These are phyloP conservation scores for Hippocampus comes DNA, from an alignment of 2,113 vertebrate species.

Conservation along the genomic window DNA sequence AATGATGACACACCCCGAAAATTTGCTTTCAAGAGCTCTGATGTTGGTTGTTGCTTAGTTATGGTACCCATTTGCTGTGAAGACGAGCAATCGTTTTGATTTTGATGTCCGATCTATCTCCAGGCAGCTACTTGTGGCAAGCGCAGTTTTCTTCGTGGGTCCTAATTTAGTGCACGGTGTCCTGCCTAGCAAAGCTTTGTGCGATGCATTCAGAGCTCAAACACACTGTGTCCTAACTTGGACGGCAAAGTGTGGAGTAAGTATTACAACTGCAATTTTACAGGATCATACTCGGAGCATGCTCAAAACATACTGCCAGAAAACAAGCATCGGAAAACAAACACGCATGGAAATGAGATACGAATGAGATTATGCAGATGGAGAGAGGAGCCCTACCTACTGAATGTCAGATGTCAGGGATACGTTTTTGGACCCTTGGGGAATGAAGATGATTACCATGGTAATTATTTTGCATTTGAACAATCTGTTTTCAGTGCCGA, in stretches of 20 bases:
- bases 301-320: constrained; percentile 23
- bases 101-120: too few relatives aligned
- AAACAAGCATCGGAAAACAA: constrained; percentile 5
- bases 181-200: neutral
- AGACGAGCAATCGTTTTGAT: too few relatives aligned
- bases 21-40: neutral
- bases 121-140: neutral
- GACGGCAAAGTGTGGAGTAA: neutral
- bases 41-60: too few relatives aligned
- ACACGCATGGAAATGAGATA: constrained; percentile 60
- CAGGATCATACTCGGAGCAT: neutral
- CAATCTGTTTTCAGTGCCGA: constrained; percentile 55
- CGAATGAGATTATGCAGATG: constrained; percentile 72
- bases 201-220: neutral
- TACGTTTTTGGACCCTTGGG: constrained; percentile 66
- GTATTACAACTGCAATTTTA: neutral
- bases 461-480: constrained; percentile 75
- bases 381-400: constrained; percentile 64
- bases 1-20: neutral
- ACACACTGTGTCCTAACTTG: neutral
- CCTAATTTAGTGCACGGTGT: neutral
- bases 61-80: too few relatives aligned
- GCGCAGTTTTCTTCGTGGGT: neutral
- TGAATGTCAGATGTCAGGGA: constrained; percentile 72
- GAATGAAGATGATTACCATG: constrained; percentile 72